Evolutionary conservation across 2,888 invertebrate species (phyloP).

Genomic region (Acrobasis consociella): DNA sequence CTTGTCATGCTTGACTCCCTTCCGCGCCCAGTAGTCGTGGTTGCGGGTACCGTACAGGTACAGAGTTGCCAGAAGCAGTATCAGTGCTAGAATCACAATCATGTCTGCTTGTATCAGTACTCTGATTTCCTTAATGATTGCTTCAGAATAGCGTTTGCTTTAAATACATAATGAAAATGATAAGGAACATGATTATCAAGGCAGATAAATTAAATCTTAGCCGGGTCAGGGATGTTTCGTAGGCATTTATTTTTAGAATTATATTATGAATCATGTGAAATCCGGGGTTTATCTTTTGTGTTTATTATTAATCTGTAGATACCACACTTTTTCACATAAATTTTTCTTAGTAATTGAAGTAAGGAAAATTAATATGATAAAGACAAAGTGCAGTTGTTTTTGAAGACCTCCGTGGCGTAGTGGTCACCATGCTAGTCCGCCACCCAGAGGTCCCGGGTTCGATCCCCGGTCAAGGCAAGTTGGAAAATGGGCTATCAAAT

Average conservation of each 20-base stretch:
- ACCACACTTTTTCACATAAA: no score
- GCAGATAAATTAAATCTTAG: neutral
- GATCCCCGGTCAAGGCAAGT: no score
- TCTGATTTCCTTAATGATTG: conserved; percentile 2
- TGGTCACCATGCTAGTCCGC: no score
- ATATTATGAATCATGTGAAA: conserved; percentile 2
- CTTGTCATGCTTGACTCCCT: conserved; percentile 54
- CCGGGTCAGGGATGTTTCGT: conserved; percentile 8
- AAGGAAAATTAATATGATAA: no score
- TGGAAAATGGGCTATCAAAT: no score
- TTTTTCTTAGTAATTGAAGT: no score
- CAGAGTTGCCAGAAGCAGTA: conserved; percentile 36
- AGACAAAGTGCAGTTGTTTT: no score
- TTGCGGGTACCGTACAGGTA: conserved; percentile 54
- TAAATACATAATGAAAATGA: conserved; percentile 15
- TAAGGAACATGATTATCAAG: conserved; percentile 6
- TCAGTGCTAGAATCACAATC: conserved; percentile 26
- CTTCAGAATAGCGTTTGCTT: neutral
- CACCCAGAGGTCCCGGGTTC: no score
- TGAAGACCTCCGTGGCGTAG: no score
- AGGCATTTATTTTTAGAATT: conserved; percentile 6
- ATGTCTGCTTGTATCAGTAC: conserved; percentile 14
- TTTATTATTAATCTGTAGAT: no score
- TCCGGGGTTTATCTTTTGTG: neutral
- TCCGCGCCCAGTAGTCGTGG: conserved; percentile 51